phyloP scores from a whole-genome alignment of 1,140 invertebrate species.

The Probaryconus sp. region DNA sequence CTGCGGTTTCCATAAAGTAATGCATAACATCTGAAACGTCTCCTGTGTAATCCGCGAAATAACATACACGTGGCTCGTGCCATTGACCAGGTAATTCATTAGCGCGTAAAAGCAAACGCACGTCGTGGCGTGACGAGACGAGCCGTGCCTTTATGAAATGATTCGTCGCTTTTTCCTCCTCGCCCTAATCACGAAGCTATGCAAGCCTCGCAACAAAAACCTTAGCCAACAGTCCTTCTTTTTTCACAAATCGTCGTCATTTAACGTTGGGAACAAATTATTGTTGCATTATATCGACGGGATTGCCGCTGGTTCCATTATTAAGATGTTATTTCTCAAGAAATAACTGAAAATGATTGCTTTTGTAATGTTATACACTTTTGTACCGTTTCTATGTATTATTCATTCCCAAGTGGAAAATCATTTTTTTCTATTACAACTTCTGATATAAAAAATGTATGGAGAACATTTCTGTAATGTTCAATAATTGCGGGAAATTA shows the following conservation, averaged over 20 bases:
- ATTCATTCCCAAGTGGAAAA: no score
- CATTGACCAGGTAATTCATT: conserved; percentile 74
- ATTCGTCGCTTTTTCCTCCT: conserved; percentile 43
- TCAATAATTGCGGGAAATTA: no score
- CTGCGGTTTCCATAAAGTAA: conserved; percentile 25
- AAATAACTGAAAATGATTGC: no score
- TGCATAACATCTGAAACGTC: conserved; percentile 30
- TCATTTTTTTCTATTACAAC: no score
- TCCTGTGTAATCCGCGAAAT: conserved; percentile 35
- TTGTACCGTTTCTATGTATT: no score
- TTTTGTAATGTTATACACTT: no score
- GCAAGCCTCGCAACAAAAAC: conserved; percentile 24
- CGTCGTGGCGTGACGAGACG: conserved; percentile 56
- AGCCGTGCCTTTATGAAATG: conserved; percentile 47
- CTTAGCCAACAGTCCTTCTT: conserved; percentile 3
- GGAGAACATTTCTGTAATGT: no score
- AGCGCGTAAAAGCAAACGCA: conserved; percentile 67
- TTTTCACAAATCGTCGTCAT: neutral
- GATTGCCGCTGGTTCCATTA: no score
- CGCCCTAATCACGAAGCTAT: conserved; percentile 20
- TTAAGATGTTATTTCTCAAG: no score
- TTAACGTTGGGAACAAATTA: neutral
- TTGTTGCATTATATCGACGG: no score
- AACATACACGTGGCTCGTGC: conserved; percentile 65
- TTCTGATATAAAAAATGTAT: no score